These are phyloP conservation scores for Hedychridium roseum DNA, from an alignment of 2,888 invertebrate genomes.

Conservation along the genomic window DNA sequence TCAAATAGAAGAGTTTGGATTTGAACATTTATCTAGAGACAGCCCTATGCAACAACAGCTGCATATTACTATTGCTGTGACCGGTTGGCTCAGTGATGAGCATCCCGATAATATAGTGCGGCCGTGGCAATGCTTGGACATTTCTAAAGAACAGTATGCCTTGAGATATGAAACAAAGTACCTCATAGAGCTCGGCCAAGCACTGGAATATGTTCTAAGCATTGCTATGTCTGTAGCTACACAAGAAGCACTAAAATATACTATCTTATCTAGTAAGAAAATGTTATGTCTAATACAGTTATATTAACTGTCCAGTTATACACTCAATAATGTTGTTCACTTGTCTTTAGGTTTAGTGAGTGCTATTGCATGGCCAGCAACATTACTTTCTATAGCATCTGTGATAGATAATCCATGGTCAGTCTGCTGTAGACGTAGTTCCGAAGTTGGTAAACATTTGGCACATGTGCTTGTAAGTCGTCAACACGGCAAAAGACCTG, in stretches of 20 bases:
- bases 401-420: slow-evolving; percentile 75
- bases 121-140: slow-evolving; percentile 69
- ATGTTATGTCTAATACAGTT: neutral
- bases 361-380: slow-evolving; percentile 73
- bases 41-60: slow-evolving; percentile 62
- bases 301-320: no score
- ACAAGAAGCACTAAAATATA: slow-evolving; percentile 72
- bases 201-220: slow-evolving; percentile 70
- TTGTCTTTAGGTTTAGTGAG: slow-evolving; percentile 68
- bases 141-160: slow-evolving; percentile 72
- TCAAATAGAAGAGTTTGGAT: slow-evolving; percentile 73
- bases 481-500: slow-evolving; percentile 72
- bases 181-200: slow-evolving; percentile 68
- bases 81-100: slow-evolving; percentile 72
- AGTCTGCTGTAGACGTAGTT: slow-evolving; percentile 69
- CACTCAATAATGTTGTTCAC: neutral
- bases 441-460: slow-evolving; percentile 70
- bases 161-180: slow-evolving; percentile 71
- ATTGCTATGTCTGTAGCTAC: slow-evolving; percentile 69
- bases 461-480: slow-evolving; percentile 71
- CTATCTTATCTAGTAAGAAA: slow-evolving; percentile 68
- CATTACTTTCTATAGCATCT: slow-evolving; percentile 67
- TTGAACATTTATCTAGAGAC: slow-evolving; percentile 65
- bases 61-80: slow-evolving; percentile 71
- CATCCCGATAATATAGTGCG: slow-evolving; percentile 58